Evolutionary conservation across 2,797 vertebrate species (phyloP).

Genomic region (Cossypha heuglini): DNA sequence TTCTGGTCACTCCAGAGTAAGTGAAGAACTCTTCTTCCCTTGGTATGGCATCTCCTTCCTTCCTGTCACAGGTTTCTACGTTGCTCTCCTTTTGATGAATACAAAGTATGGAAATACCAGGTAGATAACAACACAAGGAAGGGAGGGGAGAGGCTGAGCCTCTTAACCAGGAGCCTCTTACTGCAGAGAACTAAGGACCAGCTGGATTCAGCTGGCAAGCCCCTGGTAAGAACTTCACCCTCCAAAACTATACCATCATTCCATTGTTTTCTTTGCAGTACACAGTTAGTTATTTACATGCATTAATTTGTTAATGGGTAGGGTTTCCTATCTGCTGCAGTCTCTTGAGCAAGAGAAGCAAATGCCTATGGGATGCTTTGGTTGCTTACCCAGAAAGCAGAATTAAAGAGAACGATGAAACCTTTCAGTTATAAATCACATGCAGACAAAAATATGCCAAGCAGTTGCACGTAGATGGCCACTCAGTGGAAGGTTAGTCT

Average conservation of each 20-base stretch:
- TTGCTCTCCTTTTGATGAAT: slow-evolving; percentile 93
- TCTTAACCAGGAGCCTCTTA: slow-evolving; percentile 89
- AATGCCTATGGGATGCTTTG: background rate
- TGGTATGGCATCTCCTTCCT: background rate
- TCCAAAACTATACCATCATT: background rate
- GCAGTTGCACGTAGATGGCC: background rate
- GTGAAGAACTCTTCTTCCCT: background rate
- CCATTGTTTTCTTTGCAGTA: background rate
- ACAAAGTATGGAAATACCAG: slow-evolving; percentile 91
- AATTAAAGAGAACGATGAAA: background rate
- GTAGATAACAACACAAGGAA: slow-evolving; percentile 93
- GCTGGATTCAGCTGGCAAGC: slow-evolving; percentile 83
- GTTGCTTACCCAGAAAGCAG: background rate
- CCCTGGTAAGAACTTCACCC: slow-evolving; percentile 79
- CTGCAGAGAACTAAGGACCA: slow-evolving; percentile 90
- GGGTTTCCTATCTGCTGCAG: background rate
- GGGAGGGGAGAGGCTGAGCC: slow-evolving; percentile 88
- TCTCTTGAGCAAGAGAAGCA: background rate
- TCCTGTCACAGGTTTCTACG: slow-evolving; percentile 84
- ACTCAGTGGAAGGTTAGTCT: background rate
- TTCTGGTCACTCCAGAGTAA: background rate
- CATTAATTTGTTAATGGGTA: background rate
- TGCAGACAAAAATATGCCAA: background rate
- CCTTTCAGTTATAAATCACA: background rate
- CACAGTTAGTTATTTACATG: background rate